Evolutionary conservation across 2,113 vertebrate genomes (phyloP).

Genomic region (Ptyas mucosa): DNA sequence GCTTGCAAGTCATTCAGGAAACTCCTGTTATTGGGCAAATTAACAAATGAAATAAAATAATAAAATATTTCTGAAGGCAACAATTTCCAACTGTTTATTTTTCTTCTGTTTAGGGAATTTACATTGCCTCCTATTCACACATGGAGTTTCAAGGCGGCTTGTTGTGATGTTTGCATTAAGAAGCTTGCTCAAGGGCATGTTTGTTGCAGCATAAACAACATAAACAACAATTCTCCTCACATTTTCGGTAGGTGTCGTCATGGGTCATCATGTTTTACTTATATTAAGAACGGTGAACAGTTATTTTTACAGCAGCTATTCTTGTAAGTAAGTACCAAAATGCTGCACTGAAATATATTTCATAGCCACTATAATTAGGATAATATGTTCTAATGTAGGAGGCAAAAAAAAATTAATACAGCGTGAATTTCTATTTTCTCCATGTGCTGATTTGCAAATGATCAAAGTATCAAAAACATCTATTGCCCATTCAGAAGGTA

Average conservation of each 20-base stretch:
- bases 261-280: background rate
- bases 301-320: background rate
- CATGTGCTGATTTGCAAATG: background rate
- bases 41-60: background rate
- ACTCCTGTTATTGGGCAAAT: background rate
- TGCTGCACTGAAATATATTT: background rate
- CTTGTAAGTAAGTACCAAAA: background rate
- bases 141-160: too few species aligned
- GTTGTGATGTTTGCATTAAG: background rate
- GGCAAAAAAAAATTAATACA: background rate
- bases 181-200: background rate
- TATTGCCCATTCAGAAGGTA: background rate
- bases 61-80: background rate
- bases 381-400: background rate
- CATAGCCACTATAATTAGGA: background rate
- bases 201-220: background rate
- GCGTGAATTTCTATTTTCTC: background rate
- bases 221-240: background rate
- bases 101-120: too few species aligned
- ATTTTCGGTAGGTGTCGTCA: background rate
- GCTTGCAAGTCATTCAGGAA: background rate
- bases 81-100: background rate
- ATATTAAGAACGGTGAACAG: background rate
- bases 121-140: too few species aligned
- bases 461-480: background rate